Evolutionary conservation across 2,113 vertebrate species (phyloP).

Genomic region (Atractosteus spatula): DNA sequence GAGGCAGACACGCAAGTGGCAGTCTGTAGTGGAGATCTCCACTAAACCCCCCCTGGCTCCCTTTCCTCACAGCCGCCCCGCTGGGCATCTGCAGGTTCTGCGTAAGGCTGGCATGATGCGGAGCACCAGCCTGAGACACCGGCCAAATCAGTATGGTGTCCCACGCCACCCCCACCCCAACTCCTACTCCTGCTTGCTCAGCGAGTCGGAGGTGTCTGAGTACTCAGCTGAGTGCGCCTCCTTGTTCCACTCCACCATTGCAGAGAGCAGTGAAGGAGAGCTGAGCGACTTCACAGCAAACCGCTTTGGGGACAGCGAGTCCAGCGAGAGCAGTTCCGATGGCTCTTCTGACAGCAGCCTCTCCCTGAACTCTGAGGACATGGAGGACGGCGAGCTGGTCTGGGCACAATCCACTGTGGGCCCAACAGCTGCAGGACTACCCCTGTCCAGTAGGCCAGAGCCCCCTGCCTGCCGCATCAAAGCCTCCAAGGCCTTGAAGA

Average conservation of each 20-base stretch:
- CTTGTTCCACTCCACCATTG: conserved; percentile 77
- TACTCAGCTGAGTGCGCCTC: conserved; percentile 75
- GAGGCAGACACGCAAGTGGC: conserved; percentile 69
- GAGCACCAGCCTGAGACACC: conserved; percentile 46
- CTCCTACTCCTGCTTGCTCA: conserved; percentile 49
- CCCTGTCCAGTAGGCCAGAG: conserved; percentile 57
- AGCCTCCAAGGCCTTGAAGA: conserved; percentile 89
- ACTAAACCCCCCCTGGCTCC: conserved; percentile 32
- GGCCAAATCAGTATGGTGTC: conserved; percentile 50
- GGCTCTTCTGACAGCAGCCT: conserved; percentile 57
- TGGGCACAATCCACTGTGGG: conserved; percentile 66
- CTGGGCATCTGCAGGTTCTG: background rate
- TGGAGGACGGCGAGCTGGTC: conserved; percentile 57
- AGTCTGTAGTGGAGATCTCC: conserved; percentile 66
- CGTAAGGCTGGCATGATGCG: conserved; percentile 48
- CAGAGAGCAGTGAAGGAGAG: conserved; percentile 80
- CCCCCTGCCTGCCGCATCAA: conserved; percentile 85
- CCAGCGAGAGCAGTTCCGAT: conserved; percentile 62
- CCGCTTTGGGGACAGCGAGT: conserved; percentile 83
- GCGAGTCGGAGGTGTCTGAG: conserved; percentile 72
- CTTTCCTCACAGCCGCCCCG: conserved; percentile 24
- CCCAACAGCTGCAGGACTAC: conserved; percentile 44
- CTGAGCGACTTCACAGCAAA: conserved; percentile 81
- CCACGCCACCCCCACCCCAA: conserved; percentile 33
- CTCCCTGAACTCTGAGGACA: conserved; percentile 57